A percentile compares a stretch with the other conserved stretches of the same genome.
Evolutionary conservation across 2,797 vertebrate species (phyloP).

Genomic region (Chromobotia macracanthus): DNA sequence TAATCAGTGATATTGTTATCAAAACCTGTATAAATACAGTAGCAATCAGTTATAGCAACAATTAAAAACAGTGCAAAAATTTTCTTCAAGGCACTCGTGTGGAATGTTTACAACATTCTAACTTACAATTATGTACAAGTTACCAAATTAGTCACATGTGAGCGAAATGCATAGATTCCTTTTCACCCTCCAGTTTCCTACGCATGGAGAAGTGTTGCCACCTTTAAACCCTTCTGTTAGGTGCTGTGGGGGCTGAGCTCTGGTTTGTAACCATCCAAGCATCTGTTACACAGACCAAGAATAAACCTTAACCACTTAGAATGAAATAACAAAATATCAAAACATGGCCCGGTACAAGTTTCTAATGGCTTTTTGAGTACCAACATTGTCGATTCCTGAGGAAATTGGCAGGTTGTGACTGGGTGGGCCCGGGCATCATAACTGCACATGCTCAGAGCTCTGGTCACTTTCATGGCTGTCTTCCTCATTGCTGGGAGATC

Average conservation of each 20-base stretch:
- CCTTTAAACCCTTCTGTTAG: neutral
- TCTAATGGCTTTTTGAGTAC: slow-evolving; percentile 38
- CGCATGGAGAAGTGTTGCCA: neutral
- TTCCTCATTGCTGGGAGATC: slow-evolving; percentile 82
- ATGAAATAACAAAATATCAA: slow-evolving; percentile 28
- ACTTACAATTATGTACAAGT: slow-evolving; percentile 66
- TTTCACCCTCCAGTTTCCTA: slow-evolving; percentile 14
- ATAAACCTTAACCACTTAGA: slow-evolving; percentile 29
- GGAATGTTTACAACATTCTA: slow-evolving; percentile 83
- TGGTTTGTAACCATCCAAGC: slow-evolving; percentile 60
- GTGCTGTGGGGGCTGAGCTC: slow-evolving; percentile 8
- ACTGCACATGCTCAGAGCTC: slow-evolving; percentile 87
- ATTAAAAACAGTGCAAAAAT: slow-evolving; percentile 85
- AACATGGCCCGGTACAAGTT: slow-evolving; percentile 4
- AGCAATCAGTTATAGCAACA: slow-evolving; percentile 71
- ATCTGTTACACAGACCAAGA: slow-evolving; percentile 54
- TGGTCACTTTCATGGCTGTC: slow-evolving; percentile 89
- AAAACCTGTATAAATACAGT: slow-evolving; percentile 58
- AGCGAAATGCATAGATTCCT: slow-evolving; percentile 19
- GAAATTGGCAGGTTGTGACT: slow-evolving; percentile 38
- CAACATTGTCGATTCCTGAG: slow-evolving; percentile 58
- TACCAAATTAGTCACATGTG: slow-evolving; percentile 61
- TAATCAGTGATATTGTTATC: neutral
- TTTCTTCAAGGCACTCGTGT: slow-evolving; percentile 69
- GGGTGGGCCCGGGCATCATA: slow-evolving; percentile 75